Conservation (phyloP, 2,113 vertebrate genomes). For the Platichthys stellatus region DNA sequence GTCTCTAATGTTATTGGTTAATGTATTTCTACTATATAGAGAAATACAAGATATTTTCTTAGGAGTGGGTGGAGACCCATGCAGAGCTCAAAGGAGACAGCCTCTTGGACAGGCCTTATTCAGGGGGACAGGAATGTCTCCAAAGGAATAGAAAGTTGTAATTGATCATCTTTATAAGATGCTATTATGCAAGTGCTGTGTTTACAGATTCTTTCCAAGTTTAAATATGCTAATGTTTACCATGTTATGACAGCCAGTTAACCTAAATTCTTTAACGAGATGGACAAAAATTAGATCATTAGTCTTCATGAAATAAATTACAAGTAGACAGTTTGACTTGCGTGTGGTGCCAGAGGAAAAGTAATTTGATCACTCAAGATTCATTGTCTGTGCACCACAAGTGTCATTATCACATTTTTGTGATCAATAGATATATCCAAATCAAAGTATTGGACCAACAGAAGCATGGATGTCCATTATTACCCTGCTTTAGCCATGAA, state of each 20-base stretch:
- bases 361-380: background rate
- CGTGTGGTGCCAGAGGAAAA: background rate
- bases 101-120: background rate
- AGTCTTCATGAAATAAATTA: background rate
- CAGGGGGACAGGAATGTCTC: background rate
- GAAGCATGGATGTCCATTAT: background rate
- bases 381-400: background rate
- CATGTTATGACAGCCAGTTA: background rate
- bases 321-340: background rate
- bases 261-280: background rate
- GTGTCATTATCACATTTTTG: background rate
- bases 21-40: too few species aligned
- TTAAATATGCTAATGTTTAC: background rate
- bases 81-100: background rate
- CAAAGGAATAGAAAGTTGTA: background rate
- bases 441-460: background rate
- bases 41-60: background rate
- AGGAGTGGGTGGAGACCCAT: background rate
- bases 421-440: background rate
- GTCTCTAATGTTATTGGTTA: too few species aligned
- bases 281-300: background rate
- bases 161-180: background rate
- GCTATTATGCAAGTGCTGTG: background rate
- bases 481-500: background rate
- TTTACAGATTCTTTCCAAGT: background rate